A percentile compares a stretch with the other conserved stretches of the same genome.
phyloP scores from a whole-genome alignment of 2,113 vertebrate species.

The Chaenocephalus aceratus region DNA sequence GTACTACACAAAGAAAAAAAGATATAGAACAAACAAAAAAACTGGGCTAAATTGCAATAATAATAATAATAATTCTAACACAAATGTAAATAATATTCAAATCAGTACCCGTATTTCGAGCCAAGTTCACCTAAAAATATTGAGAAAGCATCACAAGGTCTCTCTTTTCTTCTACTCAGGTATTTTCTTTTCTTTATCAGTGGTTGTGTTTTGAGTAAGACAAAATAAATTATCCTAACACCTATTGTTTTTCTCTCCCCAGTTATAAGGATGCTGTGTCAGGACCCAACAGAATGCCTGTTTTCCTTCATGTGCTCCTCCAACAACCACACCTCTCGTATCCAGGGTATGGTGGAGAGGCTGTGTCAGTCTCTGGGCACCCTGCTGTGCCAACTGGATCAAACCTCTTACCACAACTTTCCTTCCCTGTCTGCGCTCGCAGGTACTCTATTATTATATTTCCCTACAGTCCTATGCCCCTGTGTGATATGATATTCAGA shows the following conservation, averaged over 20 bases:
- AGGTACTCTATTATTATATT: slow-evolving; percentile 76
- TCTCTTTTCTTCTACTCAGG: too few relatives aligned
- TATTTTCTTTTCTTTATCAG: too few relatives aligned
- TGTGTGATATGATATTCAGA: not conserved
- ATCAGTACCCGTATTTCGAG: too few relatives aligned
- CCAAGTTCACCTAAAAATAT: too few relatives aligned
- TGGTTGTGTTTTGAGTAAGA: not conserved
- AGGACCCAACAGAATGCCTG: slow-evolving; percentile 93
- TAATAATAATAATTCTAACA: too few relatives aligned
- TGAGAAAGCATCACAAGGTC: too few relatives aligned
- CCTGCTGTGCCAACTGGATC: slow-evolving; percentile 85
- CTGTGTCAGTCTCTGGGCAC: slow-evolving; percentile 88
- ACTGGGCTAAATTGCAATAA: too few relatives aligned
- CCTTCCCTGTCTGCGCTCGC: slow-evolving; percentile 87
- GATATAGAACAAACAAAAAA: too few relatives aligned
- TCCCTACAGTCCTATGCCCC: not conserved
- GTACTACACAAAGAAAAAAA: too few relatives aligned
- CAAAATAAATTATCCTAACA: not conserved
- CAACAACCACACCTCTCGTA: slow-evolving; percentile 95
- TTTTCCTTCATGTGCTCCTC: slow-evolving; percentile 97
- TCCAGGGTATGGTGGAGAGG: slow-evolving; percentile 93
- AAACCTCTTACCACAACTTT: slow-evolving; percentile 87
- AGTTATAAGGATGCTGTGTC: slow-evolving; percentile 93
- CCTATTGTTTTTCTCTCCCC: slow-evolving; percentile 12
- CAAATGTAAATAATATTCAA: too few relatives aligned